Percentiles rank a stretch among this genome's conserved stretches.
phyloP scores from a whole-genome alignment of 2,888 invertebrate genomes.

The Trichacis sp. region DNA sequence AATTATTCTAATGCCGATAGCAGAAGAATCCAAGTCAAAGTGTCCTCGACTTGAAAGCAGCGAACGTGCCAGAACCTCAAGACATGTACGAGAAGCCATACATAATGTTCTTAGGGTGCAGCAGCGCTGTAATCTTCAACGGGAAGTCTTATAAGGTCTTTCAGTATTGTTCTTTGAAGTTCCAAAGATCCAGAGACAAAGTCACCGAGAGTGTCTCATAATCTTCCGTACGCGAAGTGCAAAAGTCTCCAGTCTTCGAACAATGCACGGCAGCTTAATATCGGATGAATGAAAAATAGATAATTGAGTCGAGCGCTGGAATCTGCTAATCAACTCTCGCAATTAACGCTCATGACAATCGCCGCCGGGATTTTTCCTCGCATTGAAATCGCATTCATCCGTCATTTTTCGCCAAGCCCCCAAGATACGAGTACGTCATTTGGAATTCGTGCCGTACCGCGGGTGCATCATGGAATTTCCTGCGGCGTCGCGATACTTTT shows the following conservation, averaged over 20 bases:
- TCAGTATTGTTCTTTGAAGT: slow-evolving; percentile 51
- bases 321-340: too few species aligned
- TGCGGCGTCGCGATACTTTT: not conserved
- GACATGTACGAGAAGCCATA: slow-evolving; percentile 53
- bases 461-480: not conserved
- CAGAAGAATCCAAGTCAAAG: not conserved
- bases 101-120: slow-evolving; percentile 59
- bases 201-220: slow-evolving; percentile 32
- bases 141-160: slow-evolving; percentile 57
- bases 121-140: slow-evolving; percentile 57
- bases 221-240: slow-evolving; percentile 14
- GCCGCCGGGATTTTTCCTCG: too few species aligned
- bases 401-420: not conserved
- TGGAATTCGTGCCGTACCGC: not conserved
- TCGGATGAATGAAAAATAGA: not conserved
- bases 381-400: too few species aligned
- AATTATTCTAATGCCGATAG: too few species aligned
- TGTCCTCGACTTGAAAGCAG: slow-evolving; percentile 23
- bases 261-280: not conserved
- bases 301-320: too few species aligned
- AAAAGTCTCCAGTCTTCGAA: not conserved
- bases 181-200: slow-evolving; percentile 38
- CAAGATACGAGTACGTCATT: not conserved
- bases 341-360: too few species aligned
- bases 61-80: slow-evolving; percentile 16